Percentiles rank a stretch among this genome's conserved stretches.
phyloP scores from a whole-genome alignment of 2,797 vertebrate genomes.

The Gorsachius magnificus region DNA sequence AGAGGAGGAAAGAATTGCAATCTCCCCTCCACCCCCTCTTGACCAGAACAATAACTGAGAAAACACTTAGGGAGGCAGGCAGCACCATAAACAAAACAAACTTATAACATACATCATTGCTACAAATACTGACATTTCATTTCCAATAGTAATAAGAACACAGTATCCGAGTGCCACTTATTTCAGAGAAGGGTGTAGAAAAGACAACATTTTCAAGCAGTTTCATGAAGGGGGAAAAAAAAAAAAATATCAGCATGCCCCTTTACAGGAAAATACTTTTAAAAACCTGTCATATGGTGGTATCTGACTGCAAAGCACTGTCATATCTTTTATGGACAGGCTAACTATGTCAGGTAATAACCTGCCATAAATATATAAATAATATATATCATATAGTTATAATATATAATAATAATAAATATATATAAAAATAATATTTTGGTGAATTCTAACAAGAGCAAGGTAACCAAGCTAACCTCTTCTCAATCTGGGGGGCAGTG shows the following conservation, averaged over 20 bases:
- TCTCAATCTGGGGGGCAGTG: not conserved
- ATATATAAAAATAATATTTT: not conserved
- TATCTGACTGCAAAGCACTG: not conserved
- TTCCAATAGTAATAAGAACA: not conserved
- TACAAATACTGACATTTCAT: not conserved
- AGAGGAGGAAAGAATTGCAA: not conserved
- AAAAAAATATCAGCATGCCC: not conserved
- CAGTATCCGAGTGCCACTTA: rapidly evolving
- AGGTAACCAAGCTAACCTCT: not conserved
- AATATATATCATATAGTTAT: no score
- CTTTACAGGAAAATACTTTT: not conserved
- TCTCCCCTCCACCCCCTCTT: not conserved
- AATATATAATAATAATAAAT: not conserved
- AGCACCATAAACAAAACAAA: not conserved
- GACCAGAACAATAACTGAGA: not conserved
- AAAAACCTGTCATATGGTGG: not conserved
- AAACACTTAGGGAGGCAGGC: not conserved
- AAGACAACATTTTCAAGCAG: not conserved
- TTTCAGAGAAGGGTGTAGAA: not conserved
- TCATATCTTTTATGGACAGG: not conserved
- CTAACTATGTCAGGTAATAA: not conserved
- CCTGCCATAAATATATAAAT: not conserved
- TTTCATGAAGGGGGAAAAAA: not conserved
- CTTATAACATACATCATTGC: not conserved
- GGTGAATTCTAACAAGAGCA: not conserved